Conservation (phyloP, 2,797 vertebrate species). For the Coregonus suidteri region DNA sequence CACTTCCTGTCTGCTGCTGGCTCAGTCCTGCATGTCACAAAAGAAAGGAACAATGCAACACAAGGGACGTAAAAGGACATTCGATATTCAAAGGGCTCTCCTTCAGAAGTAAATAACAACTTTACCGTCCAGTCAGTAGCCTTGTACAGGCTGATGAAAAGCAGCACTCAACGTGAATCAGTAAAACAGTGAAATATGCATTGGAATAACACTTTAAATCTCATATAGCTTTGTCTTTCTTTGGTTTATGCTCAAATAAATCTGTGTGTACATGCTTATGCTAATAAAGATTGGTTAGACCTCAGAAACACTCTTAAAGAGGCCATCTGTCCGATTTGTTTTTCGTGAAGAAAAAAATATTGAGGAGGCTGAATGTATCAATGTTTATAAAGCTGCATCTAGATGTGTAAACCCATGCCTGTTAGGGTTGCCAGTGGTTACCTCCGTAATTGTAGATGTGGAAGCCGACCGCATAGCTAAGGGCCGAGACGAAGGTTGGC, state of each 20-base stretch:
- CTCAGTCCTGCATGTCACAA: not conserved
- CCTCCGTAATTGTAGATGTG: not conserved
- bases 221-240: not conserved
- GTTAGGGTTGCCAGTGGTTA: slow-evolving; percentile 20
- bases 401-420: slow-evolving; percentile 5
- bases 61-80: not conserved
- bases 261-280: not conserved
- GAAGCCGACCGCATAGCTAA: not conserved
- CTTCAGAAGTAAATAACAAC: not conserved
- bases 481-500: slow-evolving; percentile 16
- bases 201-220: not conserved
- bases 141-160: not conserved
- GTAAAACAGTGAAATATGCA: not conserved
- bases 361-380: slow-evolving; percentile 20
- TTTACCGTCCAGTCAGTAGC: not conserved
- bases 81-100: not conserved
- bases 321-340: not conserved
- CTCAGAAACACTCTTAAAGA: slow-evolving; percentile 26
- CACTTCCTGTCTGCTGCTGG: not conserved
- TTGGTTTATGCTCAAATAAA: not conserved
- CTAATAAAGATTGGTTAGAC: slow-evolving; percentile 23
- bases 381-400: slow-evolving; percentile 33
- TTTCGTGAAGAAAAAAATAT: slow-evolving; percentile 4
- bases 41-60: not conserved
- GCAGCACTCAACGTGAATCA: not conserved